Base-by-base conservation (phyloP, 2,797 vertebrate species). In the Gymnoscopelus braueri region DNA sequence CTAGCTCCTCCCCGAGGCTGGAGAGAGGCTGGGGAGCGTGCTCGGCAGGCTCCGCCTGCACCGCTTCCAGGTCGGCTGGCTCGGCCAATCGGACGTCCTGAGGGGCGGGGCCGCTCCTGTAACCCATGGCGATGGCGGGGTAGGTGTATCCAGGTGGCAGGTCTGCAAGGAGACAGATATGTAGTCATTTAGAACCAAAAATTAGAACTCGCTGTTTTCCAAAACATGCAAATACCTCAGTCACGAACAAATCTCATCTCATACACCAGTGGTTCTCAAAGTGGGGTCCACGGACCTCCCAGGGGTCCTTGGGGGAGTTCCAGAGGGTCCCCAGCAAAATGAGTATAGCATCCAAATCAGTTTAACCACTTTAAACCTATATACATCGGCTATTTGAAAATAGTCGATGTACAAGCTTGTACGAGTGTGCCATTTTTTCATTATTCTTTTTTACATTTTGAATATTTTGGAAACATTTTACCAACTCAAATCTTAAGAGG, bases 121-220 rank as follows among this genome's bases (percentile, higher is more conserved):
- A 98, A 82, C 92, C 93, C 85, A 95, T 86, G 81, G 88, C 39
- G 39, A 95, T 84, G 0, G 90, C 77, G 0, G 96, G 94, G 79
- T 95, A 96, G 64, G 90, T 87, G 75, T 95, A 96, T 74, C 95
- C 94, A 23, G 96, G 94, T 77, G 95, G 96, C 80, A 97, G 85
- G 77, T 96, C 97, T 99, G 51, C 14, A 55, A 59, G 69, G 35
- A 65, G 12, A 77, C 39, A 88, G 26, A 72, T 53, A 77, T 7
- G 69, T 29, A 76, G 24, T 44, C 2, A 7, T 44, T 57, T 56
- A 48, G 4, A 60, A 14, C 57, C 0, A 72, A 54, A 3, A 67
- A 55, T 52, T 54, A 35, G n/a, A n/a, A n/a, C n/a, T 62, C 35
- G 62, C 59, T 11, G 39, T 44, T 44, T 59, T 4, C 32, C 11